Evolutionary conservation across 1,140 invertebrate species (phyloP).

Genomic region (Lepidurus apus): DNA sequence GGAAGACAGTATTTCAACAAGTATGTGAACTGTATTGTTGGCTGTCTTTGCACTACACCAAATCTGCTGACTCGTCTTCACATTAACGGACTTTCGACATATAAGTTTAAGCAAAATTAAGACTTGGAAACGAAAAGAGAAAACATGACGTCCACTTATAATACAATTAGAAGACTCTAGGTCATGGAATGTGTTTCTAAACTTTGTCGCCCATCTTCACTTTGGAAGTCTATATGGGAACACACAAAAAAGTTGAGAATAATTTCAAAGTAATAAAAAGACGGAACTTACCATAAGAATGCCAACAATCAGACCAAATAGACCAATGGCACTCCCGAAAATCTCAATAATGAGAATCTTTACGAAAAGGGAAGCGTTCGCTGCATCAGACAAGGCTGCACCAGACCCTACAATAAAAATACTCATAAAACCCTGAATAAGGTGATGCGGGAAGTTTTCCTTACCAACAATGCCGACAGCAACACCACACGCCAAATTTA

Average conservation of each 20-base stretch:
- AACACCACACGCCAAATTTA: constrained; percentile 92
- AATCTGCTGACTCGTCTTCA: background rate
- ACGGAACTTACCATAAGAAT: constrained; percentile 70
- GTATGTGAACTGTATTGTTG: constrained; percentile 16
- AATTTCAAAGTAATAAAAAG: constrained; percentile 18
- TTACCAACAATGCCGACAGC: constrained; percentile 86
- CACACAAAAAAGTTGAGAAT: constrained; percentile 32
- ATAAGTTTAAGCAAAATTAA: constrained; percentile 28
- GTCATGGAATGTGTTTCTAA: constrained; percentile 35
- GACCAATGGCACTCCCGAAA: constrained; percentile 94
- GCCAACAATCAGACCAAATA: constrained; percentile 96
- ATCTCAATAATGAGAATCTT: constrained; percentile 98
- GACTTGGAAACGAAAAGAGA: background rate
- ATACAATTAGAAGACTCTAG: constrained; percentile 30
- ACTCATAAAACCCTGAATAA: background rate
- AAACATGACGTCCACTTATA: constrained; percentile 13
- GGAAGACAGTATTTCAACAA: background rate
- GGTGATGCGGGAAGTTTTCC: background rate
- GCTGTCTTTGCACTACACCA: constrained; percentile 8
- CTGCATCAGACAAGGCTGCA: constrained; percentile 91
- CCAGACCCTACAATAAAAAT: constrained; percentile 59
- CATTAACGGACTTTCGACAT: constrained; percentile 7
- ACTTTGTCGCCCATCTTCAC: constrained; percentile 56
- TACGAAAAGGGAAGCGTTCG: constrained; percentile 88
- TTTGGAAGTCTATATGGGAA: constrained; percentile 47